Base-by-base conservation (phyloP, 2,113 vertebrate genomes). In the Myrmecobius fasciatus region DNA sequence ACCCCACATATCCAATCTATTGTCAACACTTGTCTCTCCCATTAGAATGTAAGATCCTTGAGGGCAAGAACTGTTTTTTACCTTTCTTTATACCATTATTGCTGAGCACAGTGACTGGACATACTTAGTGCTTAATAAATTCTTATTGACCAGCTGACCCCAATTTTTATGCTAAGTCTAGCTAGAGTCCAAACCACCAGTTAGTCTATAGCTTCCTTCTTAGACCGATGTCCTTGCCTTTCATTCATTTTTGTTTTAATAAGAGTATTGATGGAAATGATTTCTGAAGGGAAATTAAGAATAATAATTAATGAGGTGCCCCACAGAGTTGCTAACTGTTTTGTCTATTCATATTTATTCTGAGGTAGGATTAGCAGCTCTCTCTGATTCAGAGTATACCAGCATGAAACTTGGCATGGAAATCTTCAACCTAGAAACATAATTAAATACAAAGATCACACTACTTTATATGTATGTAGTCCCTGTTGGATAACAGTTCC, bases 281-380 rank as follows among this genome's bases (percentile, higher is more conserved):
- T 94, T 96, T 96, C 95, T 95, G 90, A 91, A 93, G 91, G 91
- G 92, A 97, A 97, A 97, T 97, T 97, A 97, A 93, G 52, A 95
- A 93, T 96, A 56, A 95, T 96, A 97, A 95, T 95, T 97, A 96
- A 93, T 93, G 60, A 94, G n/a, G 24, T 95, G 49, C 22, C 90
- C 91, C 53, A 96, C 95, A 92, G n/a, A 97, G 36, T 92, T 92
- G 93, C 53, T 96, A 96, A 96, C 91, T 97, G 94, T 2, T 36
- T 25, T 90, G 51, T 67, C 90, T 96, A 10, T 92, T 52, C 95
- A 49, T 95, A 89, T 96, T 97, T 96, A 90, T 95, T 94, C 95
- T 4, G 31, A 36, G 52, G 46, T 43, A 94, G 92, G 53, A 52
- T 0, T 90, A 60, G 54, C 49, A 91, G 94, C 25, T 90, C 5